Base-by-base conservation (phyloP, 2,888 invertebrate species). In the Rhagium mordax region DNA sequence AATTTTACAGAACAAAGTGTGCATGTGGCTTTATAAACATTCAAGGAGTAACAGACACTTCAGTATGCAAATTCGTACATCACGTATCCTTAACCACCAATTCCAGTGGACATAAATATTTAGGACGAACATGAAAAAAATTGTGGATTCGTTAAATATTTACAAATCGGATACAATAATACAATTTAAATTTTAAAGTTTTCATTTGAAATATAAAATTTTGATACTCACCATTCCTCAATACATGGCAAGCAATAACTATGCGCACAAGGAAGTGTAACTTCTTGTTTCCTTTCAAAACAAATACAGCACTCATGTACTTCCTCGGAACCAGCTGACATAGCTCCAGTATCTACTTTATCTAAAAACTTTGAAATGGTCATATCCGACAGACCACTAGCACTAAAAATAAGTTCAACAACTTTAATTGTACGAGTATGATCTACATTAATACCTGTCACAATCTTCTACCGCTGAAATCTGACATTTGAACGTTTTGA, bases 241-340 rank as follows among this genome's bases (percentile, higher is more conserved):
- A 94, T 93, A 84, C 94, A 94, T 64, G 90, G 89, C 73, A 91
- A 88, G 84, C 94, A 94, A 86, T 92, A 94, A 80, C 90, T 91
- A 84, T 94, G 94, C 0, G 92, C 89, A 85, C 94, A 94, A 1
- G 93, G 92, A 74, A 94, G 86, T 75, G 92, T 91, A 27, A 93
- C 90, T 84, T 93, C 93, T 0, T 92, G 92, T 81, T 90, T 90
- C 68, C 93, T 87, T 83, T 94, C 94, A 86, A 94, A 90, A 85
- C 94, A 94, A 81, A 94, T 94, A 82, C 92, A 92, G 82, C 94
- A 94, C 83, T 93, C 93, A 62, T 89, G 81, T 27, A 70, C 55
- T 10, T 68, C 76, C 3, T 83, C 82, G 16, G 84, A 83, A n/a
- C 87, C 7, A n/a, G 10, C 47, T 3, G 57, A 33, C 15, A 47